Evolutionary conservation across 2,888 invertebrate species (phyloP).

Genomic region (Drosophila mimica): DNA sequence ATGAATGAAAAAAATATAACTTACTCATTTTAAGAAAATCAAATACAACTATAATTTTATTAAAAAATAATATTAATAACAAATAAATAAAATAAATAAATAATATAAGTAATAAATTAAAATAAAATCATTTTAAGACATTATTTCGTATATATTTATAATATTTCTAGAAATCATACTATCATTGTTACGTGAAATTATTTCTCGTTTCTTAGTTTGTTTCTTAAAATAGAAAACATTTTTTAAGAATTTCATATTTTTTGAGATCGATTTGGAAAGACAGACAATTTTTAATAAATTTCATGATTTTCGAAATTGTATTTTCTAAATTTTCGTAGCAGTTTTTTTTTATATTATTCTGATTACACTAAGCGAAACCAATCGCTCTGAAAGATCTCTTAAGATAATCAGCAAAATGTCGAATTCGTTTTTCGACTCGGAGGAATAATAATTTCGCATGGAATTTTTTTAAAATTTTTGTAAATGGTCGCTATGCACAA

Average conservation of each 20-base stretch:
- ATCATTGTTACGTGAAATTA: too few species aligned
- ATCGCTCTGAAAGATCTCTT: too few species aligned
- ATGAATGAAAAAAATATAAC: not conserved
- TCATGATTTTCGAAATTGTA: not conserved
- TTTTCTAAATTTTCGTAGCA: not conserved
- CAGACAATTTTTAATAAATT: not conserved
- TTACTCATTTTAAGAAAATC: too few species aligned
- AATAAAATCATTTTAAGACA: not conserved
- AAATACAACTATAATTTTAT: not conserved
- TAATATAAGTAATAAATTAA: not conserved
- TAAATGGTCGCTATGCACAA: too few species aligned
- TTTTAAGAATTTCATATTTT: not conserved
- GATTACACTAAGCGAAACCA: too few species aligned
- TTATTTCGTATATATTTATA: not conserved
- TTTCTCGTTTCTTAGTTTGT: not conserved
- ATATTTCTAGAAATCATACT: not conserved
- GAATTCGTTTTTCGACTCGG: too few species aligned
- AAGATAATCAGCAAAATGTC: too few species aligned
- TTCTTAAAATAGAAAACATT: not conserved
- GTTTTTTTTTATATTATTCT: too few species aligned
- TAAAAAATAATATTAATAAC: not conserved
- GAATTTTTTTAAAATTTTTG: too few species aligned
- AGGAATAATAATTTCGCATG: too few species aligned
- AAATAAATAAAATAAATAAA: not conserved
- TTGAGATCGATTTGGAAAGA: not conserved